Evolutionary conservation across 2,888 invertebrate genomes (phyloP).

Genomic region (Parapristionchus giblindavisi): DNA sequence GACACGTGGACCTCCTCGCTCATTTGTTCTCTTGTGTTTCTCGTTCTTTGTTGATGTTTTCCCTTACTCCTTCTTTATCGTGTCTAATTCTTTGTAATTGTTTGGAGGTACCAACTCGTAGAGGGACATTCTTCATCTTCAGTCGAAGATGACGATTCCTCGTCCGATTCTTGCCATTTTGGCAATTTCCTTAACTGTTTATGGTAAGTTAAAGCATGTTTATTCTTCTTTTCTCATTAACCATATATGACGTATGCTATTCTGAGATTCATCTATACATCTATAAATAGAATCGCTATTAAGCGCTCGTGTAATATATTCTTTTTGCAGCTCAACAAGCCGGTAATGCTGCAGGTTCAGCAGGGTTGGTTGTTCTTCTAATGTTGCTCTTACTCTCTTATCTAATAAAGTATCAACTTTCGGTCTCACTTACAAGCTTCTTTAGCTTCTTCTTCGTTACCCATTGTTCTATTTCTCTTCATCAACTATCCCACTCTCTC

Average conservation of each 20-base stretch:
- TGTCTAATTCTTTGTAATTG: background rate
- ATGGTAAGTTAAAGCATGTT: background rate
- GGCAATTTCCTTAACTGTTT: background rate
- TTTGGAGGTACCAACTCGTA: slow-evolving; percentile 13
- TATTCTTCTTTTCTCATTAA: background rate
- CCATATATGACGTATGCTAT: background rate
- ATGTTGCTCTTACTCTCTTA: background rate
- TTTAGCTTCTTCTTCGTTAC: background rate
- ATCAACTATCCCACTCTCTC: background rate
- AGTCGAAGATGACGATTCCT: slow-evolving; percentile 20
- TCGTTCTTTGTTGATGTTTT: background rate
- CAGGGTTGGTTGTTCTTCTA: background rate
- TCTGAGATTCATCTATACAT: no score
- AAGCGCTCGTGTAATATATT: no score
- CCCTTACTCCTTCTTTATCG: background rate
- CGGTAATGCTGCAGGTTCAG: slow-evolving; percentile 9
- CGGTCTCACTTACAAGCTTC: background rate
- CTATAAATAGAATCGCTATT: no score
- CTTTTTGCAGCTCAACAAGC: slow-evolving; percentile 23
- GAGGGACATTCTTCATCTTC: slow-evolving; percentile 13
- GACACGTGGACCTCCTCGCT: background rate
- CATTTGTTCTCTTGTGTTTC: background rate
- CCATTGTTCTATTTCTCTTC: background rate
- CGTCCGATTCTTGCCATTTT: slow-evolving; percentile 13
- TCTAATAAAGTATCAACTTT: background rate